phyloP scores from a whole-genome alignment of 2,113 vertebrate species.

The Anthoscopus minutus region DNA sequence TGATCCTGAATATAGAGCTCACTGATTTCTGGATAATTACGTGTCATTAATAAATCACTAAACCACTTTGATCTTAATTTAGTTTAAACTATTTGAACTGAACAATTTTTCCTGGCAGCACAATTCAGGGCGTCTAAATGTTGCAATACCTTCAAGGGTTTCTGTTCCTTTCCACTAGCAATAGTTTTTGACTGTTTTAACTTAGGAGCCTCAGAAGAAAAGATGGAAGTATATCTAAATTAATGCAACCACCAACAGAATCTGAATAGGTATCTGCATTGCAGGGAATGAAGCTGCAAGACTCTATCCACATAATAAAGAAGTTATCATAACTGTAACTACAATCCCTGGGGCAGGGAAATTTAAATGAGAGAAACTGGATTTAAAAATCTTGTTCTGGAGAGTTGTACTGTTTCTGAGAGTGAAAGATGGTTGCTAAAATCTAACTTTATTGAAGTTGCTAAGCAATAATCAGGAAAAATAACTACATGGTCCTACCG shows the following conservation, averaged over 20 bases:
- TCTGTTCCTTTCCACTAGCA: not conserved
- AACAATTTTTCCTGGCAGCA: not conserved
- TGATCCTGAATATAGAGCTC: not conserved
- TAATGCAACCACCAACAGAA: not conserved
- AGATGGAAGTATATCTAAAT: not conserved
- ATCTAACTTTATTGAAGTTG: not conserved
- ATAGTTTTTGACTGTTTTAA: not conserved
- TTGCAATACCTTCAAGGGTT: not conserved
- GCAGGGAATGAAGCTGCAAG: not conserved
- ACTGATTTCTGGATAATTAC: not conserved
- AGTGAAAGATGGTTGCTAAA: not conserved
- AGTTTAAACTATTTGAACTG: not conserved
- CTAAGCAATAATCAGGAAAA: not conserved
- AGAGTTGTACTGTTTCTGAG: rapidly evolving
- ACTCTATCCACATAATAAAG: not conserved
- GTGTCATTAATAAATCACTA: not conserved
- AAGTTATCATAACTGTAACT: not conserved
- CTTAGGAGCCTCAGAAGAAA: not conserved
- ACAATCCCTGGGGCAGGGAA: not conserved
- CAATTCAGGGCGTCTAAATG: not conserved
- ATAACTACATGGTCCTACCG: not conserved
- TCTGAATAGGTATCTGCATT: not conserved
- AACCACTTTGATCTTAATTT: not conserved
- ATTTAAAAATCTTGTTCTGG: not conserved
- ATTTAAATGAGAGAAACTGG: not conserved